Conservation (phyloP, 2,797 vertebrate genomes). For the Acanthurus tractus region DNA sequence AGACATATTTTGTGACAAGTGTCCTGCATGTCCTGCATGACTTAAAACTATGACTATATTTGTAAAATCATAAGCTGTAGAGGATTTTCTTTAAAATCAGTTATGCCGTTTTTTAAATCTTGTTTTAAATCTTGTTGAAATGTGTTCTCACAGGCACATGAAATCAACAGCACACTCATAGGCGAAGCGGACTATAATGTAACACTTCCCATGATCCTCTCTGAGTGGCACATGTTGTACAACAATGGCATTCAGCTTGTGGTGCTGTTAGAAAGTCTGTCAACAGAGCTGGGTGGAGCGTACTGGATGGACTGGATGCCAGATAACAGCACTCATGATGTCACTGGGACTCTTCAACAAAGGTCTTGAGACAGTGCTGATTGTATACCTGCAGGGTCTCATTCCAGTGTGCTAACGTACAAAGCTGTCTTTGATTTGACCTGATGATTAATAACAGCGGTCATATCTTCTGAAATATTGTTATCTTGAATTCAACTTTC, state of each 20-base stretch:
- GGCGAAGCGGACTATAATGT: slow-evolving; percentile 46
- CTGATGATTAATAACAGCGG: neutral
- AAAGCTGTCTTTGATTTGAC: neutral
- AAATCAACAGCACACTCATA: slow-evolving; percentile 29
- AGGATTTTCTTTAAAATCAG: neutral
- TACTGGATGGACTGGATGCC: slow-evolving; percentile 71
- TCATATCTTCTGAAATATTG: neutral
- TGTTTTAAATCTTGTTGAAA: neutral
- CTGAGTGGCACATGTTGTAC: slow-evolving; percentile 78
- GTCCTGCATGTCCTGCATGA: too few relatives aligned
- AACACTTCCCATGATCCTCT: slow-evolving; percentile 80
- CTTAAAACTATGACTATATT: neutral
- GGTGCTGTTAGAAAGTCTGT: slow-evolving; percentile 14
- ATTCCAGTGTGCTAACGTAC: neutral
- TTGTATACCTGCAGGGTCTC: neutral
- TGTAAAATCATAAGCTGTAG: too few relatives aligned
- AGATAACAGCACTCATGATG: slow-evolving; percentile 45
- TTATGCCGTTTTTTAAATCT: neutral
- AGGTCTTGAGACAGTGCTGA: slow-evolving; percentile 70
- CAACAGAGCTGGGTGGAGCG: slow-evolving; percentile 31
- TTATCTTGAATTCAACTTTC: neutral
- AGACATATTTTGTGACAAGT: too few relatives aligned
- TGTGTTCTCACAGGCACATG: slow-evolving; percentile 47
- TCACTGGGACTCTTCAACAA: slow-evolving; percentile 61
- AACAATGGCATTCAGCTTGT: slow-evolving; percentile 48